These are phyloP conservation scores for Mesitornis unicolor DNA, from an alignment of 2,113 vertebrate species.

Conservation along the genomic window DNA sequence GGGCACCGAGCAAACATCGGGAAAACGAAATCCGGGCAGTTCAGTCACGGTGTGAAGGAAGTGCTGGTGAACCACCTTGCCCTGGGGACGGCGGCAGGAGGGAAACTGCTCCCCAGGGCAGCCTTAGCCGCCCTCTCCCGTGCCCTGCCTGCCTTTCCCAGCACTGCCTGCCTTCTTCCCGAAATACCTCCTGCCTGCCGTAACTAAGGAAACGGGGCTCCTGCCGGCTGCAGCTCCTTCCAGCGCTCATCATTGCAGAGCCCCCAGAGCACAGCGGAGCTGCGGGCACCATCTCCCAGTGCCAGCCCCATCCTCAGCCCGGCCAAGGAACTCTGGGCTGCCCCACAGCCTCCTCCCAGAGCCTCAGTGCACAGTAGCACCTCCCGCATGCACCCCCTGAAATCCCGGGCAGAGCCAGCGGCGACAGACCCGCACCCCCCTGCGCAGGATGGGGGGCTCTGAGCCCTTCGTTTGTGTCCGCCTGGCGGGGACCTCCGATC, in stretches of 20 bases:
- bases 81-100: neutral
- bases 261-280: neutral
- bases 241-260: neutral
- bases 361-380: neutral
- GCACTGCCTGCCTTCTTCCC: neutral
- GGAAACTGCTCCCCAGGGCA: neutral
- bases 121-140: accelerated
- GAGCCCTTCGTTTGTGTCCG: neutral
- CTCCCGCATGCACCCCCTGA: neutral
- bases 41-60: accelerated
- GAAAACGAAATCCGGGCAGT: neutral
- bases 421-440: accelerated
- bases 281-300: neutral
- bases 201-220: conserved; percentile 48
- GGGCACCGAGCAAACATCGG: accelerated
- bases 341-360: neutral
- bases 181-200: conserved; percentile 9
- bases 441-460: neutral
- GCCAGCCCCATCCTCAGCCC: neutral
- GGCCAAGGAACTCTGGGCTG: accelerated
- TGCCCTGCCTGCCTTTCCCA: neutral
- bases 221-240: neutral
- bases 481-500: accelerated
- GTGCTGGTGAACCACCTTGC: neutral
- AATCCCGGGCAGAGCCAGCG: accelerated